Evolutionary conservation across 2,888 invertebrate genomes (phyloP).

Genomic region (Orchesellides sinensis): DNA sequence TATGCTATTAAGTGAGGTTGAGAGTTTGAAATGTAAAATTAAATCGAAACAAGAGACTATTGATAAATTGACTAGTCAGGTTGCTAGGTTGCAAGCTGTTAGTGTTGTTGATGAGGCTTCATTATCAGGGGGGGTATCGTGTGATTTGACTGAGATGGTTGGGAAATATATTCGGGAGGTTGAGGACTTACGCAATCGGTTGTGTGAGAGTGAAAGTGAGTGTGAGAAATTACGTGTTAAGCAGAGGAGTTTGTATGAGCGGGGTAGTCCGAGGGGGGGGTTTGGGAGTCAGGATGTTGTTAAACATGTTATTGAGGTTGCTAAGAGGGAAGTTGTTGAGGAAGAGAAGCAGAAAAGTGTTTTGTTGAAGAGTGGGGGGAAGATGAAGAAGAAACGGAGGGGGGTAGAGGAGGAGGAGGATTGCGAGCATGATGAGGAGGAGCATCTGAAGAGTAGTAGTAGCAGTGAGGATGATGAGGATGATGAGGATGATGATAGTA

Average conservation of each 20-base stretch:
- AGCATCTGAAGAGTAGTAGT: constrained; percentile 38
- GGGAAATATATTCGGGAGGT: constrained; percentile 93
- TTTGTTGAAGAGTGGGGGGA: too few species aligned
- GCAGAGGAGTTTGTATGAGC: constrained; percentile 63
- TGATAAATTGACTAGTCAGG: constrained; percentile 89
- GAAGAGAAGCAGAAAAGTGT: too few species aligned
- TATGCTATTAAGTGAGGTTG: constrained; percentile 92
- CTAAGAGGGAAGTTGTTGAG: too few species aligned
- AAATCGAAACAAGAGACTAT: constrained; percentile 97
- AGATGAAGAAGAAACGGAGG: neutral
- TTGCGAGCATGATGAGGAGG: constrained; percentile 14
- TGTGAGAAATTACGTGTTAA: constrained; percentile 84
- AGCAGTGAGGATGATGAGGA: constrained; percentile 65
- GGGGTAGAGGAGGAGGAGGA: constrained; percentile 19
- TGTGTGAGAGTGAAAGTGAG: constrained; percentile 89
- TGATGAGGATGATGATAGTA: constrained; percentile 76
- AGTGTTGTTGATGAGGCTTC: constrained; percentile 77
- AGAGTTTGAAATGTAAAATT: constrained; percentile 89
- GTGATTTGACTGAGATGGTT: constrained; percentile 83
- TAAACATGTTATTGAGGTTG: constrained; percentile 34
- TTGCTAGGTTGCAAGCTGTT: constrained; percentile 85
- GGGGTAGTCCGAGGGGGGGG: constrained; percentile 67
- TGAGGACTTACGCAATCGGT: constrained; percentile 91
- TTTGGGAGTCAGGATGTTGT: neutral
- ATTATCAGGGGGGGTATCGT: constrained; percentile 77